Evolutionary conservation across 2,797 vertebrate species (phyloP), one percentile per base, ranked within the genome.

Genomic region (Mus minutoides): DNA sequence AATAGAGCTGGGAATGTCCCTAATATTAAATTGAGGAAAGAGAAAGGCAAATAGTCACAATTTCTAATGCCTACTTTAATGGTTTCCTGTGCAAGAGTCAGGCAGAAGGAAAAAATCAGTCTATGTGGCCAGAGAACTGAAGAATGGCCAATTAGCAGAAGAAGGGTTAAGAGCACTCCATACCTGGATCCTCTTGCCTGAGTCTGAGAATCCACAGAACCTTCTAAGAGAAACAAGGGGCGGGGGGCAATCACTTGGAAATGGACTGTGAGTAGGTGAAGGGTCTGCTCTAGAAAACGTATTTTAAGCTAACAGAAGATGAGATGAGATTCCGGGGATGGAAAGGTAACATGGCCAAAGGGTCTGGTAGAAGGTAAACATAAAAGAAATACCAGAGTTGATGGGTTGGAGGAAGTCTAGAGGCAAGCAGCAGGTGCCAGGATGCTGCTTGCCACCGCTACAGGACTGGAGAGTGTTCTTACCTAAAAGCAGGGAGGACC

Each of bases 1-100:
- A 91, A 92, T 4, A 78, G 24, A 84, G 2, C 43, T 54, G 6
- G 6, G 64, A 49, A 56, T 77, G 26, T 67, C 21, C 43, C 79
- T 52, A 34, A 37, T 92, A 83, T 73, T 95, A 95, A 97, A 37
- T 93, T 49, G 79, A 14, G 82, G 49, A 85, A 69, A n/a, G 49
- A 83, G 24, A 90, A 88, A 78, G 24, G 7, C 49, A 96, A 73
- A 78, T 17, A 92, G 64, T 78, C 64, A 80, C 5, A 62, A 84
- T 24, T 43, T 88, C 76, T 92, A 90, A 78, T 34, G 34, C 75
- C 77, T 10, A 64, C 52, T 9, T 93, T 17, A 52, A 56, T 16
- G 64, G 43, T 22, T 90, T 40, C 77, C 40, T 76, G 17, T 67
- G 21, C 43, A 60, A 76, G 85, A 64, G 11, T 43, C 43, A 10